Percentiles rank a stretch among this genome's conserved stretches.
These are phyloP conservation scores for Tenualosa thibaudeaui DNA, from an alignment of 2,797 vertebrate species.

Conservation along the genomic window DNA sequence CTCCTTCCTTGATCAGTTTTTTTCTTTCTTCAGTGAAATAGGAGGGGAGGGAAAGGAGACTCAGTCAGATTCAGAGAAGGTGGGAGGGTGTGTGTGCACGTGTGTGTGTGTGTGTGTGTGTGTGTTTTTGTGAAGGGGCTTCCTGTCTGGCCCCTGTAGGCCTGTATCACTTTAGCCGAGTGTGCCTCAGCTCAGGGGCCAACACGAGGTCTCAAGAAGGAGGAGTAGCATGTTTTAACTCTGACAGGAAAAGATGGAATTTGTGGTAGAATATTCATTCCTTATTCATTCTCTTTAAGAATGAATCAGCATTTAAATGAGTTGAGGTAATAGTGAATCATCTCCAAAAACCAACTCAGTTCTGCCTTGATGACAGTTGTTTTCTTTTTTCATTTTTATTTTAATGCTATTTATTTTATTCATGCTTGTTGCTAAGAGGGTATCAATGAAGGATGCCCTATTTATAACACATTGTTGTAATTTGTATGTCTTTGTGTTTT, in stretches of 20 bases:
- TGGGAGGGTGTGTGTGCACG: background rate
- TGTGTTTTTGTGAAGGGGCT: background rate
- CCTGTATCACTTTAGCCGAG: constrained; percentile 1
- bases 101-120: background rate
- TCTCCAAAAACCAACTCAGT: too few species aligned
- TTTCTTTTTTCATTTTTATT: background rate
- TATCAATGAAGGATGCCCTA: background rate
- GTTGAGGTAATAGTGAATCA: background rate
- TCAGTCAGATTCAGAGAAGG: constrained; percentile 13
- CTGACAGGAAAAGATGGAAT: constrained; percentile 13
- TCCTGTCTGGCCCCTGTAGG: constrained; percentile 6
- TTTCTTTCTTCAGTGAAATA: background rate
- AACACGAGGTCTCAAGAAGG: background rate
- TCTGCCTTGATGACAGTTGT: background rate
- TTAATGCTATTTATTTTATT: background rate
- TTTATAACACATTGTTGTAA: background rate
- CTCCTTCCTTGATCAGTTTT: constrained; percentile 6
- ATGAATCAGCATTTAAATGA: background rate
- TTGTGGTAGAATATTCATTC: background rate
- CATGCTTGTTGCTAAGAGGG: background rate
- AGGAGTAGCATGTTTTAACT: background rate
- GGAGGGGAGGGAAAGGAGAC: background rate
- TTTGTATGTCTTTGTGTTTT: background rate
- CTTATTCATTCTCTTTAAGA: background rate
- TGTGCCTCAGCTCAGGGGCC: constrained; percentile 14